Evolutionary conservation across 2,888 invertebrate species (phyloP), one percentile per base, ranked within the genome.

Genomic region (Diabrotica balteata): DNA sequence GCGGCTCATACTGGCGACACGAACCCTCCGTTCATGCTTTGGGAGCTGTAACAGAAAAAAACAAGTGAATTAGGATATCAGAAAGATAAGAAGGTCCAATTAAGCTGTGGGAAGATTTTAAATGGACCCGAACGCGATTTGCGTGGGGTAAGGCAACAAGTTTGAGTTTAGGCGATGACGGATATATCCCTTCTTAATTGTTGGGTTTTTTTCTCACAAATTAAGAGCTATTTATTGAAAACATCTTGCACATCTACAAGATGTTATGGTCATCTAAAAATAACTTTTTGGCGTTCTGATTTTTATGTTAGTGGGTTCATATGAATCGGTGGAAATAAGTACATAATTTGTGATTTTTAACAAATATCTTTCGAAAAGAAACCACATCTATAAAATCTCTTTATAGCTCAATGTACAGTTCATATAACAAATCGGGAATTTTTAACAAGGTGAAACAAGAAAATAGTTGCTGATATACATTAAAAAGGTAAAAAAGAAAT

Each of bases 1-100:
- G 82, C 83, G 84, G 83, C 84, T 88, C 90, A 92, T 83, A 92
- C 91, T 78, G 92, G 91, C 80, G 91, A 90, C 83, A 91, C 92
- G 87, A 90, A 92, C 79, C 88, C 88, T 76, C 90, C 91, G 84
- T 89, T 89, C 86, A 90, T 88, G 79, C 89, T 87, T 84, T 91
- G 91, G 81, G 90, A 89, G 81, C 91, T 91, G 88, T 78, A 89
- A 88, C 80, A 71, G 74, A 73, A 71, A 70, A 71, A 75, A 68
- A 70, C 70, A 22, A 51, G 45, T 46, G 57, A 63, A 58, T 63
- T 63, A 58, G 63, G 57, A 68, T 63, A 73, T 61, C 60, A 50
- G 47, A 9, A 61, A 62, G 67, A 70, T 74, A 73, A 72, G 69
- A 60, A 66, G 68, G 67, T 66, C 67, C 66, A 66, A 66, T 68